These are phyloP conservation scores for Suncus etruscus DNA, from an alignment of 2,113 vertebrate species.

Conservation along the genomic window DNA sequence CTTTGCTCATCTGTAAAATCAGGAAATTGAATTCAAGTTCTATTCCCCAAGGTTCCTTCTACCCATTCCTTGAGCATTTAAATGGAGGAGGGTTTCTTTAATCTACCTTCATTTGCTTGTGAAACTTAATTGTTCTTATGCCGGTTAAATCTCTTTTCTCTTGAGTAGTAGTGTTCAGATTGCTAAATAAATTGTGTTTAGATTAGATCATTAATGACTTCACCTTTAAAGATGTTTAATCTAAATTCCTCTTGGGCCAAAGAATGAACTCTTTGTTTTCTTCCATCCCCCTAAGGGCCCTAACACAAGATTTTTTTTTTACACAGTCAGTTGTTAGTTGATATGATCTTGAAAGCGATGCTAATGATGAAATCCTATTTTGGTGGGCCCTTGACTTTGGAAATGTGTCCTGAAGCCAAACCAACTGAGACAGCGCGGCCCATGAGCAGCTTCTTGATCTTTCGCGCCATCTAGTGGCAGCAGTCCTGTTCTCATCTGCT, in stretches of 20 bases:
- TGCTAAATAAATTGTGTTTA: slow-evolving; percentile 27
- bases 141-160: not conserved
- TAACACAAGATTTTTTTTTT: not conserved
- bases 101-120: slow-evolving; percentile 10
- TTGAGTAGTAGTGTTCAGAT: slow-evolving; percentile 25
- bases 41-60: slow-evolving; percentile 19
- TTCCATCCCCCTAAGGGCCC: not conserved
- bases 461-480: slow-evolving; percentile 84
- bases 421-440: slow-evolving; percentile 2
- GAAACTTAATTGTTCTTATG: slow-evolving; percentile 45
- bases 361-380: not conserved
- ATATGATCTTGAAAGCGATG: slow-evolving; percentile 12
- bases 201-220: not conserved
- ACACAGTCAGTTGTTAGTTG: not conserved
- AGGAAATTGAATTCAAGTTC: not conserved
- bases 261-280: not conserved
- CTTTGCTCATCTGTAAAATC: slow-evolving; percentile 20
- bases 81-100: not conserved
- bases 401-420: slow-evolving; percentile 36
- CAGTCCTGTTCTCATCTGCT: not conserved
- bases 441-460: slow-evolving; percentile 68
- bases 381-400: slow-evolving; percentile 40
- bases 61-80: not conserved
- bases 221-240: not conserved
- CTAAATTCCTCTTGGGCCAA: slow-evolving; percentile 27